Percentiles rank a stretch among this genome's conserved stretches.
These are phyloP conservation scores for Nasonia longicornis DNA, from an alignment of 1,140 invertebrate species.

Conservation along the genomic window DNA sequence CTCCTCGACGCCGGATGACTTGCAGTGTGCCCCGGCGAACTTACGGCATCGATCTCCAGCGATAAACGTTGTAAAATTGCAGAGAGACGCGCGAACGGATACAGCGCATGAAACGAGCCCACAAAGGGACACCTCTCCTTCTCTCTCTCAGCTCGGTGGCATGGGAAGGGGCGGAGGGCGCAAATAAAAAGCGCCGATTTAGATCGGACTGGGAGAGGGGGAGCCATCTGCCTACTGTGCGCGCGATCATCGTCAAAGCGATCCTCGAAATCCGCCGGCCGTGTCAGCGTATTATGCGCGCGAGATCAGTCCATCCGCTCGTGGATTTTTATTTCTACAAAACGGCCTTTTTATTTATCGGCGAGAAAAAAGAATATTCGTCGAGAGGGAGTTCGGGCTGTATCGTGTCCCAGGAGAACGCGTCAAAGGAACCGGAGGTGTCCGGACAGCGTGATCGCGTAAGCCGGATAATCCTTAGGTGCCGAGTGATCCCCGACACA, in stretches of 20 bases:
- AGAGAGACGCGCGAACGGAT: no score
- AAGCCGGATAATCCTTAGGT: slow-evolving; percentile 67
- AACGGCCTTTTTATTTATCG: background rate
- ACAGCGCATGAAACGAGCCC: no score
- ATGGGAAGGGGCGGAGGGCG: slow-evolving; percentile 20
- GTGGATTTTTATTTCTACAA: background rate
- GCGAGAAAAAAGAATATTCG: slow-evolving; percentile 34
- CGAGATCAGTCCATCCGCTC: background rate
- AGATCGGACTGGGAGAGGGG: slow-evolving; percentile 2
- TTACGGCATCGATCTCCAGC: no score
- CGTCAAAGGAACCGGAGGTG: slow-evolving; percentile 45
- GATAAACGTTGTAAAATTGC: no score
- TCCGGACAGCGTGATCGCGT: slow-evolving; percentile 44
- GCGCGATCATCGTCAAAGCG: slow-evolving; percentile 40
- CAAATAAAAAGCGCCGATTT: slow-evolving; percentile 36
- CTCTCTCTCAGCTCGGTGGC: background rate
- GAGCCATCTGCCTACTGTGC: slow-evolving; percentile 66
- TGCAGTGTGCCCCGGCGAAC: no score
- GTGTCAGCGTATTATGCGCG: background rate
- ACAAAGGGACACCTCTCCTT: background rate
- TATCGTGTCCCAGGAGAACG: background rate
- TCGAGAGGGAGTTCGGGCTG: no score
- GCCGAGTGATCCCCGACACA: slow-evolving; percentile 7
- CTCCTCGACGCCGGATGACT: no score
- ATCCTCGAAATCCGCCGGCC: background rate